These are phyloP conservation scores for Amblyraja radiata DNA, from an alignment of 2,797 vertebrate genomes.

Conservation along the genomic window DNA sequence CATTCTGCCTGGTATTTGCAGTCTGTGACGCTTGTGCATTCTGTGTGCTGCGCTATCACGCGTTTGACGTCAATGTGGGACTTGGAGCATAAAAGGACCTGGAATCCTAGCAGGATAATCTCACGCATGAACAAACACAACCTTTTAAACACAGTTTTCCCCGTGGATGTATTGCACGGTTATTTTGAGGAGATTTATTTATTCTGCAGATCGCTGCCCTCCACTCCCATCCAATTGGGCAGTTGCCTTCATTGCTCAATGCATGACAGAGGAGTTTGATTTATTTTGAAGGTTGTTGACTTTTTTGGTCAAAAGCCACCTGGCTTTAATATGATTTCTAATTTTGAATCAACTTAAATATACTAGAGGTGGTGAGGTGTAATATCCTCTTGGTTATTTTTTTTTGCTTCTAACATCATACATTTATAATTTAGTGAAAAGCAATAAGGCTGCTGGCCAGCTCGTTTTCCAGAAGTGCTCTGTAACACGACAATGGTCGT, in stretches of 20 bases:
- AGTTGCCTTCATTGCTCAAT: slow-evolving; percentile 22
- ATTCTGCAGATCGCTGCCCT: slow-evolving; percentile 20
- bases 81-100: neutral
- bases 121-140: neutral
- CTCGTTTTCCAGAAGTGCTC: slow-evolving; percentile 43
- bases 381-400: neutral
- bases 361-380: neutral
- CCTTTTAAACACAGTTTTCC: too few species aligned
- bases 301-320: neutral
- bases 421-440: neutral
- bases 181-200: slow-evolving; percentile 8
- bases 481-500: slow-evolving; percentile 43
- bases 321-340: neutral
- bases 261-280: neutral
- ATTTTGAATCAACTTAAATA: neutral
- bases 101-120: neutral
- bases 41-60: neutral
- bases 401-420: neutral
- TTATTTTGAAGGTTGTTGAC: slow-evolving; percentile 32
- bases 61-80: slow-evolving; percentile 31
- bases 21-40: slow-evolving; percentile 22
- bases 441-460: slow-evolving; percentile 39
- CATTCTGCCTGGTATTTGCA: slow-evolving; percentile 32
- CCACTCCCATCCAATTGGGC: neutral
- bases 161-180: neutral